Evolutionary conservation across 2,888 invertebrate species (phyloP), one percentile per base, ranked within the genome.

Genomic region (Dione juno): DNA sequence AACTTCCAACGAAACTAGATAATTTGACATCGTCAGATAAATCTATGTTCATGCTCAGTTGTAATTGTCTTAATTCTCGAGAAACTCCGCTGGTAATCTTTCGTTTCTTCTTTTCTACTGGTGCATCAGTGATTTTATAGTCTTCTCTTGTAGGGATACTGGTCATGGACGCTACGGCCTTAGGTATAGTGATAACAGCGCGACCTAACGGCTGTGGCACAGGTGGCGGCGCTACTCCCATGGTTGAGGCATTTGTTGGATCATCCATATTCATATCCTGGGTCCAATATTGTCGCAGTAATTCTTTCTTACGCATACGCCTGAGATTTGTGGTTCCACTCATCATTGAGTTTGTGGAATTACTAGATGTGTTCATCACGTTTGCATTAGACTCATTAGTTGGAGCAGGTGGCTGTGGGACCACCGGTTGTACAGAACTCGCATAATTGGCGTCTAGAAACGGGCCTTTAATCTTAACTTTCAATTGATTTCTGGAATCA

Each of bases 381-480:
- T 85, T 88, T 70, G 89, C 88, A 67, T 86, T 86, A 13, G 87
- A 77, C 19, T 89, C 90, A 70, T 84, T 79, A 1, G 82, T 84
- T 1, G 90, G 92, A 50, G 80, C 88, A 35, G 88, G 91, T n/a
- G 93, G 92, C 75, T 94, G 94, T 53, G 94, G 94, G 0, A 93
- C 94, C n/a, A 94, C 87, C 5, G 95, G 94, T 58, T 94, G 90
- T 0, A 93, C 92, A 0, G 94, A 93, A 67, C 95, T 94, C 2
- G 95, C 94, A 82, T 96, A 97, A 77, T 95, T 95, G 0, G 95
- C 95, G 79, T 97, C 97, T 73, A 97, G 94, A 80, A 97, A 95
- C 0, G 98, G 98, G 3, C 97, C 98, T 85, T 98, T 98, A 74
- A 98, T 98, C 88, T 98, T 98, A 0, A 98, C 96, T 84, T 98